These are phyloP conservation scores for Masticophis lateralis DNA, from an alignment of 2,797 vertebrate genomes.

Conservation along the genomic window DNA sequence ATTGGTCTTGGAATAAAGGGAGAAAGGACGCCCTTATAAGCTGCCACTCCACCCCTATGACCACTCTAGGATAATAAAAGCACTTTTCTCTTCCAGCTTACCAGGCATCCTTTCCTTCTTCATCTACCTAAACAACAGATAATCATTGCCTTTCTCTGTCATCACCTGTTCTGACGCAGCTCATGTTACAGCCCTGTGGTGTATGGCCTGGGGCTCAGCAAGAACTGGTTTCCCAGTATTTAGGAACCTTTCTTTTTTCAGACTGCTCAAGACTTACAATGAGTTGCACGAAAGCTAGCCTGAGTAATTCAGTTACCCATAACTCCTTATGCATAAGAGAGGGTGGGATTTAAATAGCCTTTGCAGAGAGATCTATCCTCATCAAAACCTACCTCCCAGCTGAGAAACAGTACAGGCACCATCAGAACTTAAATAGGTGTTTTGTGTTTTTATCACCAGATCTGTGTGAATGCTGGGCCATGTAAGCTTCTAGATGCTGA, in stretches of 20 bases:
- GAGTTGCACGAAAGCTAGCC: not conserved
- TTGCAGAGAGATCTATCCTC: not conserved
- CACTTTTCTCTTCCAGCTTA: not conserved
- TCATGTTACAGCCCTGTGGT: not conserved
- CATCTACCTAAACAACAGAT: not conserved
- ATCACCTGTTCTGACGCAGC: not conserved
- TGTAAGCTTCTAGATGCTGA: not conserved
- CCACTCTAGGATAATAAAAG: not conserved
- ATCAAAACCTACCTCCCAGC: not conserved
- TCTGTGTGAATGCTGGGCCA: not conserved
- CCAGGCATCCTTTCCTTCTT: not conserved
- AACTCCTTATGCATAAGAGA: not conserved
- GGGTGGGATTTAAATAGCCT: not conserved
- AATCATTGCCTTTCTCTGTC: not conserved
- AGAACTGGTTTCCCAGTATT: not conserved
- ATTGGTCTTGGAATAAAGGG: not conserved
- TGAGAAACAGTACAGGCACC: not conserved
- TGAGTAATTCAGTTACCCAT: not conserved
- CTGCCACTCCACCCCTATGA: not conserved
- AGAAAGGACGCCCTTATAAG: not conserved
- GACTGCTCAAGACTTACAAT: not conserved
- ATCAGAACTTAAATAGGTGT: not conserved
- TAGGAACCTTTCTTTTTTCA: not conserved
- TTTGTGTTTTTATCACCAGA: not conserved
- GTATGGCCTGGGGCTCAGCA: not conserved